Conservation (phyloP, 2,113 vertebrate species). For the Arvicanthis niloticus region DNA sequence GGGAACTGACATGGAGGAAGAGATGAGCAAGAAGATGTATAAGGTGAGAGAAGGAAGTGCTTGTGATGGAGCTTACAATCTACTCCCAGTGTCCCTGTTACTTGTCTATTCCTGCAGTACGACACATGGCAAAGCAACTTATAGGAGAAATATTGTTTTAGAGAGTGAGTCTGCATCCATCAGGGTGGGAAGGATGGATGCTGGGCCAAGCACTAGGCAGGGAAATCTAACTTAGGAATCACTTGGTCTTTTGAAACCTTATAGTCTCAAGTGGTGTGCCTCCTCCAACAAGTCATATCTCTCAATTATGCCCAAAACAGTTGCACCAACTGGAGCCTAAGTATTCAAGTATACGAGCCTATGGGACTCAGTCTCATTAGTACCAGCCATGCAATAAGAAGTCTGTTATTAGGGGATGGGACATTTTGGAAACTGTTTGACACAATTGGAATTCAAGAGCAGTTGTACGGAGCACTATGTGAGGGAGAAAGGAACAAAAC, state of each 20-base stretch:
- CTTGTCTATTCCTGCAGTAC: neutral
- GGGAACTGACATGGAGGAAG: neutral
- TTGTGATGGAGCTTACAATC: neutral
- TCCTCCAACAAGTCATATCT: neutral
- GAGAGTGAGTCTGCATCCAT: neutral
- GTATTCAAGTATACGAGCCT: neutral
- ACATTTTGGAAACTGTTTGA: neutral
- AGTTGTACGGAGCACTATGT: neutral
- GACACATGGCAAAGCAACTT: neutral
- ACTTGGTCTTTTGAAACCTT: neutral
- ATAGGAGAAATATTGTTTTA: neutral
- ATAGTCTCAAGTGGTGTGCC: neutral
- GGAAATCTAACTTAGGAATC: neutral
- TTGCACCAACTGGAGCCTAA: neutral
- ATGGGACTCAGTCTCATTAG: neutral
- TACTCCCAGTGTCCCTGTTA: neutral
- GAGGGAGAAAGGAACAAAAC: neutral
- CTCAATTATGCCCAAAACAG: neutral
- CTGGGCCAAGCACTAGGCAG: neutral
- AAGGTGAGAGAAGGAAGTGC: neutral
- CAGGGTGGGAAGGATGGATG: neutral
- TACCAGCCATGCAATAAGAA: neutral
- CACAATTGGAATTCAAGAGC: neutral
- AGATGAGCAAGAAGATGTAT: neutral
- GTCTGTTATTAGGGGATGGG: neutral